These are phyloP conservation scores for Drosophila siamana DNA, from an alignment of 2,888 invertebrate species.

Conservation along the genomic window DNA sequence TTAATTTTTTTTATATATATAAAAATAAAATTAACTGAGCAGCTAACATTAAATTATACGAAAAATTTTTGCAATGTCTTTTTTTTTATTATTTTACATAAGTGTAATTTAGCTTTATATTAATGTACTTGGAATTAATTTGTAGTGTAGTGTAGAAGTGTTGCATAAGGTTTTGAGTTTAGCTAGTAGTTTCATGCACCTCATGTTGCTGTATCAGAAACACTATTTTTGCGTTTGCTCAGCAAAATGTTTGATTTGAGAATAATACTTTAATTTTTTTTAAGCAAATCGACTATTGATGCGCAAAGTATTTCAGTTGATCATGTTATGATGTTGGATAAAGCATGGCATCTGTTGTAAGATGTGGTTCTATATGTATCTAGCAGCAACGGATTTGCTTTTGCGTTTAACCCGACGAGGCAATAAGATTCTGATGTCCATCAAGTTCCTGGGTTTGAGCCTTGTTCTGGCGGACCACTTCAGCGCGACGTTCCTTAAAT, in stretches of 20 bases:
- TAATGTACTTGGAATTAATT: slow-evolving; percentile 65
- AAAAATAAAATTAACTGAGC: too few relatives aligned
- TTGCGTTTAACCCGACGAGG: slow-evolving; percentile 88
- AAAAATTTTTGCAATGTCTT: background rate
- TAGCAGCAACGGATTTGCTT: slow-evolving; percentile 32
- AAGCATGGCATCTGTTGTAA: slow-evolving; percentile 18
- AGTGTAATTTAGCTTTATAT: slow-evolving; percentile 53
- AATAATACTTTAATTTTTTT: slow-evolving; percentile 67
- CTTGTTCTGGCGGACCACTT: slow-evolving; percentile 96
- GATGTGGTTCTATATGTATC: slow-evolving; percentile 35
- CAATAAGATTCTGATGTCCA: slow-evolving; percentile 87
- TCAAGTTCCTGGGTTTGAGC: slow-evolving; percentile 86
- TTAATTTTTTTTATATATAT: too few relatives aligned
- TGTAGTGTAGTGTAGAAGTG: slow-evolving; percentile 35
- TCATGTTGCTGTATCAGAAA: slow-evolving; percentile 17
- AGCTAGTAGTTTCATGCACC: slow-evolving; percentile 29
- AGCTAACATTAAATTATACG: too few relatives aligned
- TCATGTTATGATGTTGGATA: slow-evolving; percentile 34
- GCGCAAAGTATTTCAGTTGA: slow-evolving; percentile 41
- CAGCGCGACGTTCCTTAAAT: slow-evolving; percentile 94
- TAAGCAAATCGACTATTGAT: slow-evolving; percentile 56
- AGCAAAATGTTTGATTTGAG: slow-evolving; percentile 42
- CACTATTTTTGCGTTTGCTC: slow-evolving; percentile 44
- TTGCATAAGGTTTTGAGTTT: slow-evolving; percentile 37
- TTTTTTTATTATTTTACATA: slow-evolving; percentile 36